These are phyloP conservation scores for Alentia gelatinosa DNA, from an alignment of 2,888 invertebrate genomes.

Conservation along the genomic window DNA sequence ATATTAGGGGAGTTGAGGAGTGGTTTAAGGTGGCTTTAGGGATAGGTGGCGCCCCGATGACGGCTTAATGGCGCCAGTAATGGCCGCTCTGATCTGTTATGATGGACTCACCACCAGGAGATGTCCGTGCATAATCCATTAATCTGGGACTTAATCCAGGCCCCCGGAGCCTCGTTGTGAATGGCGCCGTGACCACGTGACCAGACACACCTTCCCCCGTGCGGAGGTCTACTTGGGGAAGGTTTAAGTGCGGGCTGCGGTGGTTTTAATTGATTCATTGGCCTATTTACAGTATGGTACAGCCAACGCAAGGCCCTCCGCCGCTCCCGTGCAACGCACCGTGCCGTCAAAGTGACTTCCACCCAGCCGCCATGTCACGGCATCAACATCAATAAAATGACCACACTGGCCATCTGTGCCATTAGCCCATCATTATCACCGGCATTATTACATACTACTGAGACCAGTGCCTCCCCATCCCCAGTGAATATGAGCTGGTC, in stretches of 20 bases:
- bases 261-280: background rate
- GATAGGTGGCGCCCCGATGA: background rate
- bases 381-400: no score
- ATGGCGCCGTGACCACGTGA: background rate
- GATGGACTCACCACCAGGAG: background rate
- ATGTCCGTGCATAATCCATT: background rate
- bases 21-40: background rate
- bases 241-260: background rate
- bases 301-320: no score
- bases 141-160: background rate
- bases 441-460: no score
- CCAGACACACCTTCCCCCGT: no score
- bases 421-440: no score
- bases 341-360: no score
- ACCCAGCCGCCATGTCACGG: no score
- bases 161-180: background rate
- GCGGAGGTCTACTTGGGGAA: background rate
- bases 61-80: background rate
- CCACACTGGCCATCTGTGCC: no score
- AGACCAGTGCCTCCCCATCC: no score
- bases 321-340: background rate
- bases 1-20: background rate
- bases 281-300: background rate
- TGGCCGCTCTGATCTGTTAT: background rate
- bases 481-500: no score